Conservation (phyloP, 2,888 invertebrate genomes). For the Drosophila helvetica region DNA sequence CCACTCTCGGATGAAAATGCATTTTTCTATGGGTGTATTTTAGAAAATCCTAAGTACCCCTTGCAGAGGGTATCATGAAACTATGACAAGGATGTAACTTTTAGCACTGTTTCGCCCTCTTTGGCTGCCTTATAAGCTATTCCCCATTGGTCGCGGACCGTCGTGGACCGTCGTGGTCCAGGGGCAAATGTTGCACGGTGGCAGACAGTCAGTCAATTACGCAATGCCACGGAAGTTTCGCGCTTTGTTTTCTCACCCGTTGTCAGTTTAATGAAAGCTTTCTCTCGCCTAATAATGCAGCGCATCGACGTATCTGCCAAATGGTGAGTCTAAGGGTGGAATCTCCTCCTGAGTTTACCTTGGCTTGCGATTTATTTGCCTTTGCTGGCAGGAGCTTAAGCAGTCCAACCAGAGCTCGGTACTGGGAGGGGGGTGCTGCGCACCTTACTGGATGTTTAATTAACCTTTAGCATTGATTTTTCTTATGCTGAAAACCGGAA, state of each 20-base stretch:
- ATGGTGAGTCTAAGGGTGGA: slow-evolving; percentile 25
- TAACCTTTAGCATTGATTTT: not conserved
- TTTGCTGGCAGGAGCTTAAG: slow-evolving; percentile 8
- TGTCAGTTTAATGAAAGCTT: slow-evolving; percentile 63
- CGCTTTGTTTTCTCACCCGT: slow-evolving; percentile 39
- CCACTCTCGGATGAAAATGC: too few relatives aligned
- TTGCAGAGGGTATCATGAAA: slow-evolving; percentile 32
- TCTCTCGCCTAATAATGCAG: slow-evolving; percentile 34
- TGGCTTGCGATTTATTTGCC: slow-evolving; percentile 25
- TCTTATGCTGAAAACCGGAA: not conserved
- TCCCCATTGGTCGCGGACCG: slow-evolving; percentile 16
- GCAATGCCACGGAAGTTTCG: slow-evolving; percentile 60
- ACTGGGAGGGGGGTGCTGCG: not conserved
- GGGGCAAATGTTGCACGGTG: slow-evolving; percentile 50
- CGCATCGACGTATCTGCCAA: slow-evolving; percentile 45
- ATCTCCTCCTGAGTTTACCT: slow-evolving; percentile 17
- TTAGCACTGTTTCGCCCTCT: slow-evolving; percentile 12
- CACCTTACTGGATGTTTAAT: slow-evolving; percentile 16
- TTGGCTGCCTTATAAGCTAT: slow-evolving; percentile 12
- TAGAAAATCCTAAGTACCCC: too few relatives aligned
- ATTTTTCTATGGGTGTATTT: too few relatives aligned
- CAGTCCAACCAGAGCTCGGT: slow-evolving; percentile 1
- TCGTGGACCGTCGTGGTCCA: slow-evolving; percentile 21
- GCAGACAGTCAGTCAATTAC: slow-evolving; percentile 70
- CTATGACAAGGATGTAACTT: slow-evolving; percentile 59